A percentile compares a stretch with the other conserved stretches of the same genome.
Evolutionary conservation across 2,113 vertebrate species (phyloP).

Genomic region (Silurus asotus): DNA sequence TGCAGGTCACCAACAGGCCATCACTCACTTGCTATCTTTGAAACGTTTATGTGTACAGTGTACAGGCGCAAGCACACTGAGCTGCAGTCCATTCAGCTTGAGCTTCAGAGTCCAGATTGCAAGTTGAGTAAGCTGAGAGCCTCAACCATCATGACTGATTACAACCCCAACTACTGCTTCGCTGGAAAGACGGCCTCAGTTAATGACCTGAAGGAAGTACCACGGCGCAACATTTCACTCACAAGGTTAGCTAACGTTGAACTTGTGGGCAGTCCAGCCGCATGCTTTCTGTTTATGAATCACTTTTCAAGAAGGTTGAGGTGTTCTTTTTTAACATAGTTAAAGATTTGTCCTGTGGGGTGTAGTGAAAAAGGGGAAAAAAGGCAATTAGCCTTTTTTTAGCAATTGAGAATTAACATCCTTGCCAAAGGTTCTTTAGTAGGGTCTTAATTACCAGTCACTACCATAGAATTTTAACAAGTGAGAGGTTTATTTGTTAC

Average conservation of each 20-base stretch:
- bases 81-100: constrained; percentile 96
- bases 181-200: constrained; percentile 94
- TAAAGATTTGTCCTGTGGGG: constrained; percentile 91
- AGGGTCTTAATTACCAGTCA: not conserved
- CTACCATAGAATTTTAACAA: not conserved
- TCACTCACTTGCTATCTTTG: not conserved
- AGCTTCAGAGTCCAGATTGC: constrained; percentile 96
- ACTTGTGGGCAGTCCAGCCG: not conserved
- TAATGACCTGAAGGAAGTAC: constrained; percentile 97
- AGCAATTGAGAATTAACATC: not conserved
- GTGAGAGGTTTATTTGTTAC: not conserved
- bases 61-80: constrained; percentile 97
- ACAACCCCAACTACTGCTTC: constrained; percentile 99
- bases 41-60: constrained; percentile 69
- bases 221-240: constrained; percentile 92
- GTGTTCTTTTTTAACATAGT: constrained; percentile 90
- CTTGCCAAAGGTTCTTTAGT: not conserved
- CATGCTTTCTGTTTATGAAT: not conserved
- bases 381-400: not conserved
- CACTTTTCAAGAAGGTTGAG: constrained; percentile 42
- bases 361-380: constrained; percentile 80
- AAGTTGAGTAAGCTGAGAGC: constrained; percentile 96
- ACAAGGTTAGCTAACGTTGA: constrained; percentile 79
- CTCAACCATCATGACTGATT: constrained; percentile 99
- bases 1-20: not conserved